Evolutionary conservation across 2,113 vertebrate genomes (phyloP), one percentile per base, ranked within the genome.

Genomic region (Acrocephalus kingi): DNA sequence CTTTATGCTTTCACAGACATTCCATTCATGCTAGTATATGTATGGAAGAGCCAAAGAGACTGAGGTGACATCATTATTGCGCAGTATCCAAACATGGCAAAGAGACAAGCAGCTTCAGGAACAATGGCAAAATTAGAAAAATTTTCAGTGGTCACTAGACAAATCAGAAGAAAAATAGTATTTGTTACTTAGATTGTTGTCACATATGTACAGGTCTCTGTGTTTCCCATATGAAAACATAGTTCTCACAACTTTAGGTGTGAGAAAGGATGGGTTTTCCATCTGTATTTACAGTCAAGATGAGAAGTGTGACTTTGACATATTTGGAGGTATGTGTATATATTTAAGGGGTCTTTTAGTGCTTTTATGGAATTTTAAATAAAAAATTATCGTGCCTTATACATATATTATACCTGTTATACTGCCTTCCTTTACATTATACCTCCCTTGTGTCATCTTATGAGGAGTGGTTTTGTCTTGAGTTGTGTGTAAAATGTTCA

Each of bases 311-410:
- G 22, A 31, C 46, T 59, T 83, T 31, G 11, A 82, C 3, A 9
- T 77, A 87, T 58, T 52, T 82, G 17, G 19, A 63, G 49, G 22
- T 30, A 79, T 45, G 51, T 9, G 5, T 23, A 33, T 10, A 2
- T 25, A 39, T 48, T 64, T 64, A 30, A 52, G 11, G 0, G 9
- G 1, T 0, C 8, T 86, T 19, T 31, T 31, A n/a, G 9, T 56
- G 15, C 5, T 59, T 78, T 66, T 82, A 21, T 69, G 75, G 41
- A 79, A 90, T 86, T 88, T 64, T 52, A 73, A 56, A n/a, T 48
- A n/a, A 76, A 86, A 80, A 80, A 28, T 1, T 49, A 9, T 66
- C 3, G 0, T 39, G 7, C 16, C 11, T 73, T 88, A 49, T 21
- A 4, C 25, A 37, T 21, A 3, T 46, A 10, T 68, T 82, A 48